phyloP scores from a whole-genome alignment of 2,797 vertebrate species.

The Rhinella marina region DNA sequence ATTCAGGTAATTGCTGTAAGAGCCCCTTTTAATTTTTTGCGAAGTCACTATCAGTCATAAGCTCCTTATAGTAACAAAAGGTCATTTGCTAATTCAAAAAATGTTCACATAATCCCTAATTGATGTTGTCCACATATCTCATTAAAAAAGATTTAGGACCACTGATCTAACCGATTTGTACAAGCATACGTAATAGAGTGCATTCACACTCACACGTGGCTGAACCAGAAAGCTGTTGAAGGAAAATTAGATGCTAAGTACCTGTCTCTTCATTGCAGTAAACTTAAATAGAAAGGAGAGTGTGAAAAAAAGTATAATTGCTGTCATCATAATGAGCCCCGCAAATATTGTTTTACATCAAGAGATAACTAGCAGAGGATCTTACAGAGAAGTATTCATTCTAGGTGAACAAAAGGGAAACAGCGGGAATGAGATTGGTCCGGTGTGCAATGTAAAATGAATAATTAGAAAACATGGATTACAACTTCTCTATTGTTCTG shows the following conservation, averaged over 20 bases:
- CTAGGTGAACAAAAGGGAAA: conserved; percentile 35
- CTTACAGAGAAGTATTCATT: conserved; percentile 26
- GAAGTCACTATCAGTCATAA: not conserved
- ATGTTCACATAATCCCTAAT: not conserved
- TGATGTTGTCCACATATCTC: not conserved
- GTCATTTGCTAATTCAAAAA: not conserved
- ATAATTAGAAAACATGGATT: conserved; percentile 1
- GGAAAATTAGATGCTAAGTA: conserved; percentile 52
- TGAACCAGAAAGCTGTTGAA: not conserved
- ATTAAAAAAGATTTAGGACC: not conserved
- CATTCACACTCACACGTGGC: not conserved
- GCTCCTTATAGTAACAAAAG: not conserved
- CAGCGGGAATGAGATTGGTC: conserved; percentile 28
- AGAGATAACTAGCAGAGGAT: conserved; percentile 39
- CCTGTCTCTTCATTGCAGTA: conserved; percentile 36
- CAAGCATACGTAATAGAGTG: not conserved
- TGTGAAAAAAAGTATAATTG: conserved; percentile 47
- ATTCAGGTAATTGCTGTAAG: not conserved
- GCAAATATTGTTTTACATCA: conserved; percentile 51
- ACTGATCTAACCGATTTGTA: too few species aligned
- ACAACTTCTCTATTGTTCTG: conserved; percentile 19
- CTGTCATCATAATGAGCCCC: conserved; percentile 45
- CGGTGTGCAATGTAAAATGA: conserved; percentile 16
- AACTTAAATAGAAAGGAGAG: conserved; percentile 33
- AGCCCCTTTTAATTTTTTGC: not conserved